These are phyloP conservation scores for Seriola quinqueradiata DNA, from an alignment of 2,113 vertebrate genomes.

Conservation along the genomic window DNA sequence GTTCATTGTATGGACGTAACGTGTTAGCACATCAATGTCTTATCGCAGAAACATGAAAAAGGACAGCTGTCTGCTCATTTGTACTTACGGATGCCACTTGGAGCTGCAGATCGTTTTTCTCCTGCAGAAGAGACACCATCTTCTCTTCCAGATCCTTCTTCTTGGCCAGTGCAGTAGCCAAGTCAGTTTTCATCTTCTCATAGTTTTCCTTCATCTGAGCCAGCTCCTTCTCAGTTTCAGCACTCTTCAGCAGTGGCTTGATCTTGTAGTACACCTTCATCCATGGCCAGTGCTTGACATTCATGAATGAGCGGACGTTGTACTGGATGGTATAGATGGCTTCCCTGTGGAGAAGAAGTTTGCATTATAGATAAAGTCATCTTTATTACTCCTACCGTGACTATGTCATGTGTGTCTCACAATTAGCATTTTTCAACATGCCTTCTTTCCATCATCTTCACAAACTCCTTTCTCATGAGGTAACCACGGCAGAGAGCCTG, in stretches of 20 bases:
- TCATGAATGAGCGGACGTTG: slow-evolving; percentile 76
- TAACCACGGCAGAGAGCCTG: slow-evolving; percentile 68
- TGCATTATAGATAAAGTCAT: background rate
- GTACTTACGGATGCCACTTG: slow-evolving; percentile 69
- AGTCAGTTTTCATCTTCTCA: slow-evolving; percentile 64
- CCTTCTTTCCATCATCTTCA: slow-evolving; percentile 32
- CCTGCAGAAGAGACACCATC: slow-evolving; percentile 75
- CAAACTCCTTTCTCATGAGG: slow-evolving; percentile 62
- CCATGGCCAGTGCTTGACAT: slow-evolving; percentile 79
- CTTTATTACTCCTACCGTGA: accelerated
- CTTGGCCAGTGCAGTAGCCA: slow-evolving; percentile 67
- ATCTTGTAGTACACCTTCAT: slow-evolving; percentile 81
- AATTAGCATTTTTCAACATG: slow-evolving; percentile 23
- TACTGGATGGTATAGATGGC: slow-evolving; percentile 71
- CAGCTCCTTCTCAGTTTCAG: slow-evolving; percentile 60
- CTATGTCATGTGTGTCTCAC: background rate
- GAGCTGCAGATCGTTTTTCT: slow-evolving; percentile 69
- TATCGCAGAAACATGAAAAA: background rate
- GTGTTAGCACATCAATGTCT: background rate
- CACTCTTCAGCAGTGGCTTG: slow-evolving; percentile 74
- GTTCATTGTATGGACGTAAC: background rate
- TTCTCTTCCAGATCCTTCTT: slow-evolving; percentile 74
- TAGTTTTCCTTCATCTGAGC: slow-evolving; percentile 73
- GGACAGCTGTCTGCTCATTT: background rate
- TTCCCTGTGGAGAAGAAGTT: slow-evolving; percentile 45